Conservation (phyloP, 1,140 invertebrate genomes). For the Solenopsis fugax region DNA sequence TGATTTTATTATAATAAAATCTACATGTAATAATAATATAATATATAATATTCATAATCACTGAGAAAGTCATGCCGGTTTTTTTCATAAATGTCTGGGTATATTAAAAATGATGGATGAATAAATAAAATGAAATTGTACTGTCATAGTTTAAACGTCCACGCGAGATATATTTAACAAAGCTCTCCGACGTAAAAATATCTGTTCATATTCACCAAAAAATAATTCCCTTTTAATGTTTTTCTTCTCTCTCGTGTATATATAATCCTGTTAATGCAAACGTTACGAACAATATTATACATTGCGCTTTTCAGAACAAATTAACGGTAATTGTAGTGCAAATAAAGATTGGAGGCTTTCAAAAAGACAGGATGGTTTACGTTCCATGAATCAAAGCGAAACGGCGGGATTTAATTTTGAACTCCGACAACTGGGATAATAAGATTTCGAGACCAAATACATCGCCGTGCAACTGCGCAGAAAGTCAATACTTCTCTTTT, state of each 20-base stretch:
- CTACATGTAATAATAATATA: neutral
- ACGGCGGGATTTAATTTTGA: conserved; percentile 54
- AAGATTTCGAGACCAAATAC: conserved; percentile 51
- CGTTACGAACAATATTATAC: neutral
- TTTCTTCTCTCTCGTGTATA: neutral
- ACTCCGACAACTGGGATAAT: conserved; percentile 52
- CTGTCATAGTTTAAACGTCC: neutral
- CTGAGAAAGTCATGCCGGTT: neutral
- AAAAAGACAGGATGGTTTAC: conserved; percentile 22
- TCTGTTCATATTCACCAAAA: neutral
- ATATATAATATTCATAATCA: neutral
- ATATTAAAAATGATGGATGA: neutral
- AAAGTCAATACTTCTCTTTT: conserved; percentile 41
- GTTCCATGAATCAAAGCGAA: conserved; percentile 41
- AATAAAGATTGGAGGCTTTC: conserved; percentile 7
- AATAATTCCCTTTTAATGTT: conserved; percentile 6
- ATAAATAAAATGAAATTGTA: conserved; percentile 13
- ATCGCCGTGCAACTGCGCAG: conserved; percentile 1
- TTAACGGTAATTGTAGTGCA: conserved; percentile 1
- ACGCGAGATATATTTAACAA: neutral
- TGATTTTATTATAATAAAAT: neutral
- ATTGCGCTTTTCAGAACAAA: conserved; percentile 11
- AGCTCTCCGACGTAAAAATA: neutral
- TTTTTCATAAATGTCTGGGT: neutral
- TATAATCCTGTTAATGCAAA: neutral